Percentiles rank a stretch among this genome's conserved stretches.
Evolutionary conservation across 2,888 invertebrate genomes (phyloP).

Genomic region (Amiota mariae): DNA sequence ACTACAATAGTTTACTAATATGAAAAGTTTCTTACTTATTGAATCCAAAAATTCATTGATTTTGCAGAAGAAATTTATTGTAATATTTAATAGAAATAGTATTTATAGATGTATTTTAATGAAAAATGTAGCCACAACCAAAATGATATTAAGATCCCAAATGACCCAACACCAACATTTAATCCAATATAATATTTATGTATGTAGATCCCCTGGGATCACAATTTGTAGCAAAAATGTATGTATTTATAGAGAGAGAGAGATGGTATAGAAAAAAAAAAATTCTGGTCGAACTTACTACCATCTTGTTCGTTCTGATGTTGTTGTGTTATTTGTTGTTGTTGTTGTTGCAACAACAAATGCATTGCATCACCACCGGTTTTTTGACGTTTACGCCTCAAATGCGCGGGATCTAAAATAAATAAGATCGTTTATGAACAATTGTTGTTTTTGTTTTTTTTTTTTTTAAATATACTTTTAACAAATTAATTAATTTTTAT

Average conservation of each 20-base stretch:
- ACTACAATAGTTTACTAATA: too few relatives aligned
- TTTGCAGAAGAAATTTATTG: too few relatives aligned
- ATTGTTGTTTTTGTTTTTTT: not conserved
- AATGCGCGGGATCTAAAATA: conserved; percentile 76
- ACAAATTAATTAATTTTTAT: not conserved
- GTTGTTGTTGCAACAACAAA: conserved; percentile 71
- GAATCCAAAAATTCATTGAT: too few relatives aligned
- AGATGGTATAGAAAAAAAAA: too few relatives aligned
- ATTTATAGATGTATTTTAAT: too few relatives aligned
- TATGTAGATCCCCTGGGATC: not conserved
- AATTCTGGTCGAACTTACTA: conserved; percentile 66
- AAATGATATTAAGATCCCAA: too few relatives aligned
- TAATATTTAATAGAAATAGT: too few relatives aligned
- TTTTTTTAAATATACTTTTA: not conserved
- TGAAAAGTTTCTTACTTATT: too few relatives aligned
- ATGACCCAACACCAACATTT: too few relatives aligned
- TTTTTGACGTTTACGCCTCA: conserved; percentile 75
- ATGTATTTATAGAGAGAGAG: too few relatives aligned
- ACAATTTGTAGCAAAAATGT: too few relatives aligned
- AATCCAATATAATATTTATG: not conserved
- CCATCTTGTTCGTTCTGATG: conserved; percentile 68
- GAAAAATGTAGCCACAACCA: not conserved
- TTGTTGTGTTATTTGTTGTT: conserved; percentile 60
- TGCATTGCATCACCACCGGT: conserved; percentile 73
- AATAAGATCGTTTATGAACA: conserved; percentile 62